Percentiles rank a stretch among this genome's conserved stretches.
Conservation (phyloP, 2,888 invertebrate genomes). For the Podotricha telesiphe region DNA sequence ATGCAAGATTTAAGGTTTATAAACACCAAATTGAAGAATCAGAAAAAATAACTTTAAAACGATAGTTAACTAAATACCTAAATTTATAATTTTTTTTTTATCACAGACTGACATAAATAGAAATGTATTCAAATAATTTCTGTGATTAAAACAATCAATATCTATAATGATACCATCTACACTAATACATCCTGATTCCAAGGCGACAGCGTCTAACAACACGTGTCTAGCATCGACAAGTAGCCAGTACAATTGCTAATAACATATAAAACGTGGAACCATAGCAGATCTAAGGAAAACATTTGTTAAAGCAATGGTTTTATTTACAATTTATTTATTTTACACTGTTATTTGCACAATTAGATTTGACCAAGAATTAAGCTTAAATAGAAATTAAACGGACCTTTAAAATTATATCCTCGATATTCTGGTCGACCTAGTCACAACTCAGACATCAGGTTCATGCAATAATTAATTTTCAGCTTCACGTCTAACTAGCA, state of each 20-base stretch:
- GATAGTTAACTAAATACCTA: no score
- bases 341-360: neutral
- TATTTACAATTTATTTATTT: neutral
- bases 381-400: no score
- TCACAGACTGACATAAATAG: no score
- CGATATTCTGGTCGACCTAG: no score
- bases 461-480: no score
- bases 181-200: slow-evolving; percentile 37
- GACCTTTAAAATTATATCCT: no score
- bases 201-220: slow-evolving; percentile 38
- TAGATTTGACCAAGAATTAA: neutral
- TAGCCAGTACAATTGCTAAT: slow-evolving; percentile 18
- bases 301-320: neutral
- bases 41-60: no score
- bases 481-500: no score
- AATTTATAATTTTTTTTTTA: no score
- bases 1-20: no score
- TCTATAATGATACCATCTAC: slow-evolving; percentile 38
- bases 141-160: slow-evolving; percentile 22
- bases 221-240: slow-evolving; percentile 39
- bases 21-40: no score
- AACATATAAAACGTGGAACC: slow-evolving; percentile 28
- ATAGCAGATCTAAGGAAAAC: slow-evolving; percentile 29
- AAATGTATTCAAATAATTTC: neutral
- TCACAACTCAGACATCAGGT: no score